Conservation (phyloP, 2,113 vertebrate genomes). For the Pipra filicauda region DNA sequence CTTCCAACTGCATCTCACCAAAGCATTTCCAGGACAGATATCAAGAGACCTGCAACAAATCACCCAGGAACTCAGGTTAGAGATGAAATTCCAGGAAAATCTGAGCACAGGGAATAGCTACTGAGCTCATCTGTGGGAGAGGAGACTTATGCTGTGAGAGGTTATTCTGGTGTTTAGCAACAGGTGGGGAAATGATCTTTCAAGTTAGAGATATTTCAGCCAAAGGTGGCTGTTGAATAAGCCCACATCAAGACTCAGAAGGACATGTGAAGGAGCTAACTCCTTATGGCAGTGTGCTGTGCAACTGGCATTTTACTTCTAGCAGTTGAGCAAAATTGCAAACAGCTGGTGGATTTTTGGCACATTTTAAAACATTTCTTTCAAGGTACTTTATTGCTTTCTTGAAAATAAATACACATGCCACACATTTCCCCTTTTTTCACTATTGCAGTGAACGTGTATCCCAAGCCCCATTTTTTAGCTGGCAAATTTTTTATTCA, state of each 20-base stretch:
- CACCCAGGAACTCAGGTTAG: background rate
- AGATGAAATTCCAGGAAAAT: background rate
- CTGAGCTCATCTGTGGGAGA: background rate
- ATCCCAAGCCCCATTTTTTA: background rate
- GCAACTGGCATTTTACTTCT: conserved; percentile 29
- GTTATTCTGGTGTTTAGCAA: background rate
- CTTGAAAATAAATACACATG: conserved; percentile 42
- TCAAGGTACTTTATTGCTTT: conserved; percentile 59
- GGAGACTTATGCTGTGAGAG: background rate
- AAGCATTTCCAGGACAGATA: background rate
- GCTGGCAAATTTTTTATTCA: background rate
- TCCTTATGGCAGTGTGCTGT: background rate
- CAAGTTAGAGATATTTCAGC: background rate
- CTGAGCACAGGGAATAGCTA: background rate
- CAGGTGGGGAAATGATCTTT: background rate
- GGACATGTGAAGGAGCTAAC: conserved; percentile 59
- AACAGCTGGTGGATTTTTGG: conserved; percentile 55
- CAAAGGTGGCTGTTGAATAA: conserved; percentile 6
- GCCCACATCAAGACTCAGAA: background rate
- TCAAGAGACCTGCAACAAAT: background rate
- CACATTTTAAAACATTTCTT: conserved; percentile 56
- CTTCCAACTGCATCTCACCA: background rate
- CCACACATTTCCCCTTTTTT: background rate
- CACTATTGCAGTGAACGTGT: background rate
- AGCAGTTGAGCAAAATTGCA: conserved; percentile 62